A percentile compares a stretch with the other conserved stretches of the same genome.
These are phyloP conservation scores for Castor canadensis DNA, from an alignment of 2,113 vertebrate genomes.

Conservation along the genomic window DNA sequence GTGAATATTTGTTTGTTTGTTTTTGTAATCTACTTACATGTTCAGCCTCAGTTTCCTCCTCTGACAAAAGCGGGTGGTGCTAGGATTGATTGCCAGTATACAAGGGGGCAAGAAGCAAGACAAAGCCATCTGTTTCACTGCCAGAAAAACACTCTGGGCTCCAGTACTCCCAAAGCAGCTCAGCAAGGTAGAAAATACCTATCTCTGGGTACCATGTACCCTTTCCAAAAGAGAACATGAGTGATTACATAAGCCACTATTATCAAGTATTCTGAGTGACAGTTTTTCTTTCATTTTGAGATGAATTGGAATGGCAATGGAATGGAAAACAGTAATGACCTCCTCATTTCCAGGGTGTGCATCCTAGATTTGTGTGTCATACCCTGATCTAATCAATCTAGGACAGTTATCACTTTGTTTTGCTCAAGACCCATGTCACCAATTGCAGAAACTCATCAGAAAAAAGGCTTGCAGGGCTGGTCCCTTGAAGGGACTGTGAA, in stretches of 20 bases:
- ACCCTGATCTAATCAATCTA: neutral
- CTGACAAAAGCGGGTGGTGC: neutral
- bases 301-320: neutral
- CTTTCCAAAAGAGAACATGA: neutral
- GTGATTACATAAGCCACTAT: neutral
- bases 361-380: neutral
- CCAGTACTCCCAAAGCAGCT: neutral
- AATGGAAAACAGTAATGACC: neutral
- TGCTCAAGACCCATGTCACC: neutral
- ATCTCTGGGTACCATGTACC: neutral
- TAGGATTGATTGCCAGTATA: neutral
- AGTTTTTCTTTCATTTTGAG: neutral
- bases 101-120: neutral
- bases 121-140: neutral
- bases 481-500: neutral
- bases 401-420: neutral
- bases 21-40: neutral
- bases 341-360: neutral
- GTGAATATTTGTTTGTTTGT: neutral
- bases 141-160: neutral
- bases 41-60: slow-evolving; percentile 23
- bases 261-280: neutral
- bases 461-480: neutral
- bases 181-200: neutral
- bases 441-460: neutral